Percentiles rank a stretch among this genome's conserved stretches.
Evolutionary conservation across 37 sponge, comb jelly and placozoan species (phyloP).

Genomic region (Hexactinellida sp.): DNA sequence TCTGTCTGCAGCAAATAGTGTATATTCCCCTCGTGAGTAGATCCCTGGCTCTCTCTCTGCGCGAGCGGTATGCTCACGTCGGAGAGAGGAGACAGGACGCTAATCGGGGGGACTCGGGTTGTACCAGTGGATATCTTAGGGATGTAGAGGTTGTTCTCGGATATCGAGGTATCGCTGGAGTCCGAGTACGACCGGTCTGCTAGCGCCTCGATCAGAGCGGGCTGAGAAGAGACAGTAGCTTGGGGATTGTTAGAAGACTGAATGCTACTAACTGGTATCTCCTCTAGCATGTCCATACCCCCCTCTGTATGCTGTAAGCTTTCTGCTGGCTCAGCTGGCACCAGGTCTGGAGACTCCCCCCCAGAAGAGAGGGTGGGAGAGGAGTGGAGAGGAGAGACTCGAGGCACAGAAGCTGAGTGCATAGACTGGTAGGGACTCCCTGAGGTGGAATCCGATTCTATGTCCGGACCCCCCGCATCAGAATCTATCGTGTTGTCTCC

Average conservation of each 20-base stretch:
- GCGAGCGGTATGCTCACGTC: not conserved
- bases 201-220: not conserved
- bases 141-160: not conserved
- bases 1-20: not conserved
- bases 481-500: not conserved
- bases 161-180: not conserved
- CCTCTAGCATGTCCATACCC: not conserved
- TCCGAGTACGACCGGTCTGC: not conserved
- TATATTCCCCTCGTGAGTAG: not conserved
- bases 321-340: not conserved
- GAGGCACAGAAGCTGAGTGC: not conserved
- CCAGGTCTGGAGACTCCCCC: not conserved
- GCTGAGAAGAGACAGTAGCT: not conserved
- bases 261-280: not conserved
- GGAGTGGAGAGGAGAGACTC: not conserved
- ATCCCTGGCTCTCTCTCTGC: no score
- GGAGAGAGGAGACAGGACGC: not conserved
- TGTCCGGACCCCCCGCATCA: not conserved
- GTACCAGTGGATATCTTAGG: not conserved
- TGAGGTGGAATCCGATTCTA: not conserved
- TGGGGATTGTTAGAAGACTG: not conserved
- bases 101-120: not conserved
- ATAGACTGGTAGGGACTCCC: not conserved
- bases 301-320: not conserved
- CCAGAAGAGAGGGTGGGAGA: not conserved